phyloP scores from a whole-genome alignment of 2,113 vertebrate species.

The Podiceps cristatus region DNA sequence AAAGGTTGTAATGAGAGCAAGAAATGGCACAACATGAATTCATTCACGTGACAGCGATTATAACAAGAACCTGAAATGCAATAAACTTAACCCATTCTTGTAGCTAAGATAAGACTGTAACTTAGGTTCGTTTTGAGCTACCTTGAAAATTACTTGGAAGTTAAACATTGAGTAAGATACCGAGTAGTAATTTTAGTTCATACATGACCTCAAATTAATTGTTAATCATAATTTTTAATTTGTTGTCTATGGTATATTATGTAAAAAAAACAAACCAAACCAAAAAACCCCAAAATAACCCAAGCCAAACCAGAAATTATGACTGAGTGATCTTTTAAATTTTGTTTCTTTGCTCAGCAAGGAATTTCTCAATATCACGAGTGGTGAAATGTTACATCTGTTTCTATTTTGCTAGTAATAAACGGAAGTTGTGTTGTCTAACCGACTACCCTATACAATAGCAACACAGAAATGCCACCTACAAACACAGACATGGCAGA shows the following conservation, averaged over 20 bases:
- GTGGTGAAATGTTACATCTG: not conserved
- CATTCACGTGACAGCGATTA: slow-evolving; percentile 49
- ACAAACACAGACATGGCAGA: not conserved
- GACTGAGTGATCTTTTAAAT: not conserved
- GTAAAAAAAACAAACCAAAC: not conserved
- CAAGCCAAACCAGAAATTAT: not conserved
- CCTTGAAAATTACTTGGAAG: not conserved
- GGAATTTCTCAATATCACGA: not conserved
- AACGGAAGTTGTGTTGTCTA: not conserved
- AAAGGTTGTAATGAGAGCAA: slow-evolving; percentile 75
- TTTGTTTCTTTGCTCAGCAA: not conserved
- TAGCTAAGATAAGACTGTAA: not conserved
- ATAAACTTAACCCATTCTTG: slow-evolving; percentile 73
- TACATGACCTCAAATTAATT: not conserved
- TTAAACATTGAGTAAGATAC: not conserved
- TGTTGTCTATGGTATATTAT: not conserved
- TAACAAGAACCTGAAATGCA: slow-evolving; percentile 65
- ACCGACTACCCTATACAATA: not conserved
- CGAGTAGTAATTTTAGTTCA: not conserved
- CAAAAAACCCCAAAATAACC: not conserved
- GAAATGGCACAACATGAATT: slow-evolving; percentile 68
- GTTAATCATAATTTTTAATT: not conserved
- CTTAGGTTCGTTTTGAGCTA: not conserved
- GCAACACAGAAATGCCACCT: not conserved
- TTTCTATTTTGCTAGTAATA: slow-evolving; percentile 24